phyloP scores from a whole-genome alignment of 37 sponge, comb jelly and placozoan species.

The Amphimedon queenslandica region DNA sequence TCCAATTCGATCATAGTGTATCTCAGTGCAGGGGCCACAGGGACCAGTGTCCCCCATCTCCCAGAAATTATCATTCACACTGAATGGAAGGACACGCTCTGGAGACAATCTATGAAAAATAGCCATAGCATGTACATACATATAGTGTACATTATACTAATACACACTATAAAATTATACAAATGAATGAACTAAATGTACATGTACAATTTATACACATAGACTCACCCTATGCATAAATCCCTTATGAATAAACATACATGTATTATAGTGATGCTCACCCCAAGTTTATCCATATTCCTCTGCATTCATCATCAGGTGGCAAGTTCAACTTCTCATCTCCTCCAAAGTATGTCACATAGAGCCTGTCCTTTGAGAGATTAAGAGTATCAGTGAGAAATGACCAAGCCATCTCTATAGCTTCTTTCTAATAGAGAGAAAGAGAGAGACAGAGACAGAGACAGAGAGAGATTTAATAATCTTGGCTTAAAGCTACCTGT shows the following conservation, averaged over 20 bases:
- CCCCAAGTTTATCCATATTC: slow-evolving; percentile 94
- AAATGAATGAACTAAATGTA: no score
- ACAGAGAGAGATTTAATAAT: no score
- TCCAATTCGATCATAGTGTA: slow-evolving; percentile 96
- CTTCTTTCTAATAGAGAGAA: slow-evolving; percentile 72
- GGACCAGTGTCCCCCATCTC: slow-evolving; percentile 99
- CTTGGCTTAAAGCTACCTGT: no score
- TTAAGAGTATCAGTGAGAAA: slow-evolving; percentile 79
- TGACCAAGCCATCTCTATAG: slow-evolving; percentile 82
- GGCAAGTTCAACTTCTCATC: slow-evolving; percentile 44
- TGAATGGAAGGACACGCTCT: slow-evolving; percentile 94
- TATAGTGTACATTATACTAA: no score
- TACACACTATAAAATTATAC: no score
- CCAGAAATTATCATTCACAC: slow-evolving; percentile 99
- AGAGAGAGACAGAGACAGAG: no score
- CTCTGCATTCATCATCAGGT: slow-evolving; percentile 80
- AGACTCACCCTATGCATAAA: not conserved
- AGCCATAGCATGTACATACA: no score
- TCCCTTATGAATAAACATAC: not conserved
- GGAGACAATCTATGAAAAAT: slow-evolving; percentile 63
- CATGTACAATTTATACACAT: not conserved
- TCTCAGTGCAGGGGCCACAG: slow-evolving; percentile 99
- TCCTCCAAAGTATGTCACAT: slow-evolving; percentile 98
- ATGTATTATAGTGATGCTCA: slow-evolving; percentile 25
- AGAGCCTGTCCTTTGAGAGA: slow-evolving; percentile 89